Conservation (phyloP, 2,797 vertebrate genomes). For the Tokudaia tokunoshimensis region DNA sequence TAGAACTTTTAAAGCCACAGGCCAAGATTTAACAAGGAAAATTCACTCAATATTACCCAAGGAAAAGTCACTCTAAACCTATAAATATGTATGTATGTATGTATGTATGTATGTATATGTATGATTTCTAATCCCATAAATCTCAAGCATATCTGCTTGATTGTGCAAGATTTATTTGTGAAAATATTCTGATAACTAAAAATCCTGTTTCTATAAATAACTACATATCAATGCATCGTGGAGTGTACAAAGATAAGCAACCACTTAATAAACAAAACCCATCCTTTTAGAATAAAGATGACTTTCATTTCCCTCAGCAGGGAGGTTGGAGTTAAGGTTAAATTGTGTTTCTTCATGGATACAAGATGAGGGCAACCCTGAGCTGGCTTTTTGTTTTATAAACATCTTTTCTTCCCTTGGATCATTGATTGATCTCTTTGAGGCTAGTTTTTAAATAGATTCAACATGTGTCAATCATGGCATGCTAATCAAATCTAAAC, state of each 20-base stretch:
- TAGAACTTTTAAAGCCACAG: conserved; percentile 15
- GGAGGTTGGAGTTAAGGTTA: not conserved
- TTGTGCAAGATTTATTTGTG: not conserved
- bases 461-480: not conserved
- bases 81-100: not conserved
- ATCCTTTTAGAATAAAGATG: not conserved
- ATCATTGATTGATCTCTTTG: not conserved
- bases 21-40: not conserved
- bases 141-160: conserved; percentile 11
- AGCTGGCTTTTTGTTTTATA: conserved; percentile 22
- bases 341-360: conserved; percentile 4
- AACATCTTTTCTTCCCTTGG: not conserved
- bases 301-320: not conserved
- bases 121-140: not conserved
- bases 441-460: not conserved
- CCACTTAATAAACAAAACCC: conserved; percentile 6
- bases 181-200: conserved; percentile 51
- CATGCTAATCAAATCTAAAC: not conserved
- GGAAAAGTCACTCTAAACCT: not conserved
- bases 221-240: not conserved
- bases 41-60: not conserved
- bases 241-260: not conserved
- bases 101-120: not conserved
- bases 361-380: not conserved
- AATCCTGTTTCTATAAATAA: not conserved